phyloP scores from a whole-genome alignment of 2,113 vertebrate species.

The Catharus bicknelli region DNA sequence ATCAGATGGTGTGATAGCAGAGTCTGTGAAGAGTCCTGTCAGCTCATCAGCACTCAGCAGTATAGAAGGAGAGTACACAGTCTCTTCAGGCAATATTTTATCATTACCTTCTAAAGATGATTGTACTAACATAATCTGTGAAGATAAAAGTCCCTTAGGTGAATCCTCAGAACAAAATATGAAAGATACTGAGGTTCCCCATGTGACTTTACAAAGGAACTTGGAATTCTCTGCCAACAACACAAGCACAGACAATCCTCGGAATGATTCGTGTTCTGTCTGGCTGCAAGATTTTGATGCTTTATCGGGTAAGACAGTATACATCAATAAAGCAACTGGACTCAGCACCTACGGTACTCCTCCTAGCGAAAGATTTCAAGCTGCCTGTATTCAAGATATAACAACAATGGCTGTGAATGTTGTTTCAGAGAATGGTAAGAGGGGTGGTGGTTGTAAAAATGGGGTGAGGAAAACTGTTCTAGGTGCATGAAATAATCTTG shows the following conservation, averaged over 20 bases:
- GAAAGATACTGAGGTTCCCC: neutral
- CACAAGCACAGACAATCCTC: neutral
- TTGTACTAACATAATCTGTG: neutral
- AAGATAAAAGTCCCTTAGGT: neutral
- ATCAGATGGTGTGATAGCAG: neutral
- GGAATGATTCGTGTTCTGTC: constrained; percentile 28
- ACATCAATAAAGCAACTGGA: constrained; percentile 88
- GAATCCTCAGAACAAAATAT: constrained; percentile 20
- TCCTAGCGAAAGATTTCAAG: constrained; percentile 52
- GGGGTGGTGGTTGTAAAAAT: neutral
- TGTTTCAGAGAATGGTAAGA: constrained; percentile 85
- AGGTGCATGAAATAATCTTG: neutral
- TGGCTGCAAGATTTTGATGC: constrained; percentile 88
- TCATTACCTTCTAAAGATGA: neutral
- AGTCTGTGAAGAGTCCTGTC: neutral
- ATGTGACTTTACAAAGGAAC: neutral
- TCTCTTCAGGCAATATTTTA: constrained; percentile 4
- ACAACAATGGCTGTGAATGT: constrained; percentile 89
- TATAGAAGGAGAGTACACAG: neutral
- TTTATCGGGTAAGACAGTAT: constrained; percentile 80
- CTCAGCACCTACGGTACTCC: constrained; percentile 86
- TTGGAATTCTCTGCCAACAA: neutral
- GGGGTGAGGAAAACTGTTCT: neutral
- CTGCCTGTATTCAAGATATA: constrained; percentile 83
- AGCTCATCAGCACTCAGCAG: neutral